Evolutionary conservation across 1,140 invertebrate species (phyloP).

Genomic region (Drosophila equinoxialis): DNA sequence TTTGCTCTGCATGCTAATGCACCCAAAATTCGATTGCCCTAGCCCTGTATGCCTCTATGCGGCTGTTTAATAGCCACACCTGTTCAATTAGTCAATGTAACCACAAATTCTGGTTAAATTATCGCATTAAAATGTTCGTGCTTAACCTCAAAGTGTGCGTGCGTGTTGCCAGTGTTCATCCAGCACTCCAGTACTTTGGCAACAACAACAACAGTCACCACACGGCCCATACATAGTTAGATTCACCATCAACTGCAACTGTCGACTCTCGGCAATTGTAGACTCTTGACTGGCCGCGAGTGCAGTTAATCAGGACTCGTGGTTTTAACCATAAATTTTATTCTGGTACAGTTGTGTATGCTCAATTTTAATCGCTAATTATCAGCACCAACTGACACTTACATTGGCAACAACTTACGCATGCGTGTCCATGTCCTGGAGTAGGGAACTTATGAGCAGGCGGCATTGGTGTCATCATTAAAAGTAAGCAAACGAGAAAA

Average conservation of each 20-base stretch:
- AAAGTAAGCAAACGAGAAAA: conserved; percentile 25
- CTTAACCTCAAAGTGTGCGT: conserved; percentile 79
- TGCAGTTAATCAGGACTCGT: conserved; percentile 67
- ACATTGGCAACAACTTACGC: conserved; percentile 75
- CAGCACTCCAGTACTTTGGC: neutral
- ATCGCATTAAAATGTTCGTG: conserved; percentile 83
- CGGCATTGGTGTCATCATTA: conserved; percentile 63
- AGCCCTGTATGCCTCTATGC: conserved; percentile 47
- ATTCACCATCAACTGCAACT: conserved; percentile 44
- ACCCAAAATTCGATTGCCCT: conserved; percentile 61
- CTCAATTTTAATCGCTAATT: conserved; percentile 73
- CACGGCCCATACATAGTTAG: conserved; percentile 8
- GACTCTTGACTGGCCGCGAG: neutral
- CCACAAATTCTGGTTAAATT: conserved; percentile 83
- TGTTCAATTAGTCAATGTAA: conserved; percentile 83
- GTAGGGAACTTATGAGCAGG: conserved; percentile 57
- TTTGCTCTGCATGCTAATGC: conserved; percentile 60
- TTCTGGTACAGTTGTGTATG: conserved; percentile 57
- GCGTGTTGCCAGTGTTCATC: conserved; percentile 50
- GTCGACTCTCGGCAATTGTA: conserved; percentile 32
- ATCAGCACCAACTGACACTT: conserved; percentile 76
- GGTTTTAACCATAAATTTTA: conserved; percentile 48
- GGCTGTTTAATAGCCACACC: conserved; percentile 82
- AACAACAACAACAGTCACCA: conserved; percentile 1
- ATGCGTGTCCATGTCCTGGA: conserved; percentile 70